Conservation (phyloP, 2,888 invertebrate genomes). For the Acanthoscelides obtectus region DNA sequence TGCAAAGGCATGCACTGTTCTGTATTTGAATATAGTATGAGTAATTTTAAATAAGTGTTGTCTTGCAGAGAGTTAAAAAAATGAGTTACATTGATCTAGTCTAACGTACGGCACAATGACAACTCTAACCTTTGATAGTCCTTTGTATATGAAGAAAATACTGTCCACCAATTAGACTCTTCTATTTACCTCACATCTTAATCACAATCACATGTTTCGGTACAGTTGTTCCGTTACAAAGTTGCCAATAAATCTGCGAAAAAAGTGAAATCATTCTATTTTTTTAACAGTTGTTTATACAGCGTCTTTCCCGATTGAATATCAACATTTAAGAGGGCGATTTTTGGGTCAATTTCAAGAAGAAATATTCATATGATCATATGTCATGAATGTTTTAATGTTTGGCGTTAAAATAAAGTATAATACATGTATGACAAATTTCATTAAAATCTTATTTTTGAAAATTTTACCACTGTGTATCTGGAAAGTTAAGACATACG, state of each 20-base stretch:
- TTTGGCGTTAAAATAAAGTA: too few species aligned
- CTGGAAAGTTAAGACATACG: too few species aligned
- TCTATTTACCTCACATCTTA: background rate
- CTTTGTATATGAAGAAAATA: background rate
- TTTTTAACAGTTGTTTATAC: too few species aligned
- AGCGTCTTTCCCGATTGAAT: too few species aligned
- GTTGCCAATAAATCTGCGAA: background rate
- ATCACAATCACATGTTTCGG: background rate
- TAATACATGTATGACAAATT: too few species aligned
- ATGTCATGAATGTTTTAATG: too few species aligned
- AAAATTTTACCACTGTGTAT: too few species aligned
- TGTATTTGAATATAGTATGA: background rate
- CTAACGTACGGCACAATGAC: background rate
- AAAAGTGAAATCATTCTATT: background rate
- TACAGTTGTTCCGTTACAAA: background rate
- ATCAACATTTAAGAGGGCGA: too few species aligned
- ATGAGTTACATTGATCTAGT: background rate
- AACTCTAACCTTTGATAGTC: background rate
- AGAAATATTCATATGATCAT: too few species aligned
- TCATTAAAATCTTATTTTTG: too few species aligned
- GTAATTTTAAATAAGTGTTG: background rate
- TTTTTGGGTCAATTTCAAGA: too few species aligned
- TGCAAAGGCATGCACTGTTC: background rate
- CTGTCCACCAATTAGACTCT: background rate
- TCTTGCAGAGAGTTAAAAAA: background rate